Evolutionary conservation across 2,113 vertebrate genomes (phyloP), one percentile per base, ranked within the genome.

Genomic region (Anseranas semipalmata): DNA sequence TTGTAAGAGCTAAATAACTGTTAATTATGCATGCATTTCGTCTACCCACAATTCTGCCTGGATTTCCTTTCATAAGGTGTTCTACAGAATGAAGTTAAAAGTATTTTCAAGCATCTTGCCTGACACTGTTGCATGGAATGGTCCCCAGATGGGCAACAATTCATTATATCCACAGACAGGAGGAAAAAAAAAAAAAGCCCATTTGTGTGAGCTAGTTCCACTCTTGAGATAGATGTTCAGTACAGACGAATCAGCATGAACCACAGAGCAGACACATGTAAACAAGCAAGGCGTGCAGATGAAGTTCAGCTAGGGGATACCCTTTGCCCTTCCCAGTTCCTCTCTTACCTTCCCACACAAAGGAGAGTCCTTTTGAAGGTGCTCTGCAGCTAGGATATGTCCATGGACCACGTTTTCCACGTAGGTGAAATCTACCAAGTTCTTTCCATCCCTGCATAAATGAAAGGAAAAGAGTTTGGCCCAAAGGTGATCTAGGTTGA

Each of bases 331-430:
- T 46, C 17, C 43, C 58, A 14, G 52, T 10, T 30, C 70, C 35
- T 2, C 33, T 11, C 98, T 97, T 93, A 99, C 99, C 98, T 99
- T 99, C 73, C 99, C 99, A 93, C 99, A 99, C 33, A 99, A 78
- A 12, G 98, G 84, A 1, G 98, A 98, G 63, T 98, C 98, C 12
- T 55, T 87, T 79, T 97, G 98, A 80, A 99, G 97, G n/a, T 96
- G 96, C 59, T 99, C 99, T 48, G 99, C 99, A 65, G 99, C 99
- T 92, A 99, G 96, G 96, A 99, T 99, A 96, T 99, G 99, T 20
- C 99, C 99, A 5, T 99, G 99, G 35, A 99, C 99, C 55, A 99
- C 99, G 11, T 99, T 99, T 86, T 99, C 99, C 96, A 99, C 99
- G 17, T 98, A 99, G 53, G 99, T 99, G 90, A 99, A 99, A 92